Percentiles rank a stretch among this genome's conserved stretches.
Evolutionary conservation across 2,888 invertebrate genomes (phyloP).

Genomic region (Lasioglossum zephyrum): DNA sequence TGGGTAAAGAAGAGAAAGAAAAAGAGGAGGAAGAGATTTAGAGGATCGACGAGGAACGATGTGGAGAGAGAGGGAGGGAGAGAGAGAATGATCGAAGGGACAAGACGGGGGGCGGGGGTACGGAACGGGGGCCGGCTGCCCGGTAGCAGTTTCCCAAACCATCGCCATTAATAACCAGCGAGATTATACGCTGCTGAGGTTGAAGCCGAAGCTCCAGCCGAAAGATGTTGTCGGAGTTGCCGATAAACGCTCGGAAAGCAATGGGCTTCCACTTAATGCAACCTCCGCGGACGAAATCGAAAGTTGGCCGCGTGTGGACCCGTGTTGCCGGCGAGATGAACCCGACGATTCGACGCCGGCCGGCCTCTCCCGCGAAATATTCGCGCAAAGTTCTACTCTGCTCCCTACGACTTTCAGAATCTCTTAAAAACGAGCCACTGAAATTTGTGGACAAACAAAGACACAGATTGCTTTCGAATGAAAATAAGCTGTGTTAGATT

Average conservation of each 20-base stretch:
- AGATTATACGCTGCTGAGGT: slow-evolving; percentile 82
- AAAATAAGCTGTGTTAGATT: too few species aligned
- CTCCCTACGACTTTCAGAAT: not conserved
- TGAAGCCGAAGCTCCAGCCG: slow-evolving; percentile 55
- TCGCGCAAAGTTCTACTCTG: not conserved
- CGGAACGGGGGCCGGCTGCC: slow-evolving; percentile 79
- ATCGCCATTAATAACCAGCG: slow-evolving; percentile 84
- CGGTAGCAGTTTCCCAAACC: slow-evolving; percentile 84
- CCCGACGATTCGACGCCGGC: not conserved
- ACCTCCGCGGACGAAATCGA: slow-evolving; percentile 7
- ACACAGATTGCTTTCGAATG: too few species aligned
- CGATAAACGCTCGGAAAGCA: slow-evolving; percentile 6
- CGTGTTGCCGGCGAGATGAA: slow-evolving; percentile 1
- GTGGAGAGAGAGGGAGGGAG: slow-evolving; percentile 58
- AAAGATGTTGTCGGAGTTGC: slow-evolving; percentile 38
- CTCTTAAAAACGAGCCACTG: not conserved
- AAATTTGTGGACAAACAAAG: not conserved
- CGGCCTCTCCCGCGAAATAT: slow-evolving; percentile 5
- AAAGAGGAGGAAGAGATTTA: slow-evolving; percentile 52
- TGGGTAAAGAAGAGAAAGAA: slow-evolving; percentile 50
- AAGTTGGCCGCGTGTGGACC: not conserved
- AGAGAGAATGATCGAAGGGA: slow-evolving; percentile 58
- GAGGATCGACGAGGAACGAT: slow-evolving; percentile 47
- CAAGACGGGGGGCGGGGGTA: slow-evolving; percentile 51
- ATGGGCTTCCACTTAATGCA: slow-evolving; percentile 14